These are phyloP conservation scores for Gasterosteus aculeatus DNA, from an alignment of 2,113 vertebrate genomes.

Conservation along the genomic window DNA sequence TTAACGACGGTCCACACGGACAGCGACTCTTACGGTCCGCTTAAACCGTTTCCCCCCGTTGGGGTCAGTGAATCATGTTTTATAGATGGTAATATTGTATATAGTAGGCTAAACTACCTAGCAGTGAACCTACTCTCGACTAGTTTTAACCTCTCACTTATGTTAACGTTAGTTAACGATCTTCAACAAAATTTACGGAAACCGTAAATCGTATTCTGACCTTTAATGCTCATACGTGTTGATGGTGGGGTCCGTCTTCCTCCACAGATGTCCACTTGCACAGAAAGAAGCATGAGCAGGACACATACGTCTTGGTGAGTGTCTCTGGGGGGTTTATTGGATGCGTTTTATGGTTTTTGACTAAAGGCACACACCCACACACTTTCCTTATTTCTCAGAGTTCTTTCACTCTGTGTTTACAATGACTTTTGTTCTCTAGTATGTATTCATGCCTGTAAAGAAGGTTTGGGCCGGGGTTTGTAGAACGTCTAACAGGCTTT, in stretches of 20 bases:
- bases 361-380: not conserved
- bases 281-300: slow-evolving; percentile 80
- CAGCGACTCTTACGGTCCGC: too few species aligned
- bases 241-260: not conserved
- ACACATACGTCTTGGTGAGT: slow-evolving; percentile 80
- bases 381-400: not conserved
- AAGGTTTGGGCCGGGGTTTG: not conserved
- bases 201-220: not conserved
- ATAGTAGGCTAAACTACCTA: not conserved
- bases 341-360: not conserved
- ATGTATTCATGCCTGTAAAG: too few species aligned
- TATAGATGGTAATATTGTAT: not conserved
- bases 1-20: not conserved
- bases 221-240: not conserved
- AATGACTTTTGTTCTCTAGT: too few species aligned
- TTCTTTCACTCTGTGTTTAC: not conserved
- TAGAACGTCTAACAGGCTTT: not conserved
- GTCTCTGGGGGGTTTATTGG: not conserved
- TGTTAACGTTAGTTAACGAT: not conserved
- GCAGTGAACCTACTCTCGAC: not conserved
- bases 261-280: slow-evolving; percentile 75
- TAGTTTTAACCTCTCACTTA: not conserved
- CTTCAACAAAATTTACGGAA: not conserved
- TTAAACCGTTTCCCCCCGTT: not conserved
- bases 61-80: not conserved